These are phyloP conservation scores for Apodemus agrarius DNA, from an alignment of 2,797 vertebrate species.

Conservation along the genomic window DNA sequence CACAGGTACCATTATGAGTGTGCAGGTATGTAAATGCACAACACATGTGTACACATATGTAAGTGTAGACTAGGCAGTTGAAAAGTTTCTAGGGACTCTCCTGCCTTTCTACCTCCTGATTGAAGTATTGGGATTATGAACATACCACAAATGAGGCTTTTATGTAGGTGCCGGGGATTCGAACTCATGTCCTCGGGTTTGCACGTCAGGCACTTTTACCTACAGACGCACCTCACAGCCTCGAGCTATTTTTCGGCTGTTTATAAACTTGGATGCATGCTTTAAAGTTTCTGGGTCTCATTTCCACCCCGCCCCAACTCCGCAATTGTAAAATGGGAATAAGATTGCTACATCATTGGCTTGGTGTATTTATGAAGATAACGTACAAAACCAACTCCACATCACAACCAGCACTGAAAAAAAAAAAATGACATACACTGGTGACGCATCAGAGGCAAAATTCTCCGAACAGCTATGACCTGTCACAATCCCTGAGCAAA, in stretches of 20 bases:
- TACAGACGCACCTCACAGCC: not conserved
- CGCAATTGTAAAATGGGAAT: not conserved
- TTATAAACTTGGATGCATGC: not conserved
- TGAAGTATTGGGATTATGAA: not conserved
- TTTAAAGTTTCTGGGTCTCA: not conserved
- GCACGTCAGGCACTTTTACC: not conserved
- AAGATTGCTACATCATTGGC: not conserved
- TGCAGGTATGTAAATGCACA: too few relatives aligned
- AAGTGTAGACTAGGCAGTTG: not conserved
- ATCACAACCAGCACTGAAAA: not conserved
- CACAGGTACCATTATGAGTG: not conserved
- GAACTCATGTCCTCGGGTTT: not conserved
- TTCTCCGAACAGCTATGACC: not conserved
- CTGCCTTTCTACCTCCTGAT: not conserved
- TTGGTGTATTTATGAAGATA: not conserved
- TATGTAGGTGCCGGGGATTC: not conserved
- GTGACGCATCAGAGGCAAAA: not conserved
- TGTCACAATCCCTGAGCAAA: not conserved
- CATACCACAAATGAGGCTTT: not conserved
- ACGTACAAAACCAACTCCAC: not conserved
- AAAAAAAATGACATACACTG: not conserved
- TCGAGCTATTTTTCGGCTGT: not conserved
- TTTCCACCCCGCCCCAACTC: not conserved
- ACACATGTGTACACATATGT: not conserved
- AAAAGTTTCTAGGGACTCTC: not conserved